Conservation (phyloP, 2,113 vertebrate species). For the Lipophrys pholis region DNA sequence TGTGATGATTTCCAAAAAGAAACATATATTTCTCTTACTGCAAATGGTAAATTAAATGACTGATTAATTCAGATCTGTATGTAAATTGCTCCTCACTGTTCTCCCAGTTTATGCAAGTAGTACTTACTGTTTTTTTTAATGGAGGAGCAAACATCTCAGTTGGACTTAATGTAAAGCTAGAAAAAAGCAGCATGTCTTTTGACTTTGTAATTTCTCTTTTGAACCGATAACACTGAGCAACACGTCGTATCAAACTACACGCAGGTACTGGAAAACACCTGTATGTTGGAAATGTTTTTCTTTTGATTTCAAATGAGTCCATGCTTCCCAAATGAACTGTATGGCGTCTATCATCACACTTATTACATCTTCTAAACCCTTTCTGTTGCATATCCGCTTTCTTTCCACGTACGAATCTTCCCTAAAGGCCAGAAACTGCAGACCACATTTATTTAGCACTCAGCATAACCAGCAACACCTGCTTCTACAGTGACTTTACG, state of each 20-base stretch:
- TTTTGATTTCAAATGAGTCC: too few species aligned
- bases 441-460: too few species aligned
- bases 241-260: not conserved
- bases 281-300: too few species aligned
- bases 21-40: conserved; percentile 5
- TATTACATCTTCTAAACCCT: too few species aligned
- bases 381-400: too few species aligned
- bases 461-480: too few species aligned
- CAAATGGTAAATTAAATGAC: conserved; percentile 20
- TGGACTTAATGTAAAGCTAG: not conserved
- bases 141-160: conserved; percentile 5
- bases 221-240: not conserved
- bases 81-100: not conserved
- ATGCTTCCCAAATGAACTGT: too few species aligned
- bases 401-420: too few species aligned
- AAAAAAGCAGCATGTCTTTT: not conserved
- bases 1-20: conserved; percentile 21
- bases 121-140: conserved; percentile 11
- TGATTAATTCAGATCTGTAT: not conserved
- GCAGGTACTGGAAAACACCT: not conserved
- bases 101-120: conserved; percentile 16
- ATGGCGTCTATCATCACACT: too few species aligned
- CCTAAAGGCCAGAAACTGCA: too few species aligned
- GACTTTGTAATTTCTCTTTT: not conserved
- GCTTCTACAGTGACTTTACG: too few species aligned